These are phyloP conservation scores for Galeopterus variegatus DNA, from an alignment of 2,113 vertebrate genomes.

Conservation along the genomic window DNA sequence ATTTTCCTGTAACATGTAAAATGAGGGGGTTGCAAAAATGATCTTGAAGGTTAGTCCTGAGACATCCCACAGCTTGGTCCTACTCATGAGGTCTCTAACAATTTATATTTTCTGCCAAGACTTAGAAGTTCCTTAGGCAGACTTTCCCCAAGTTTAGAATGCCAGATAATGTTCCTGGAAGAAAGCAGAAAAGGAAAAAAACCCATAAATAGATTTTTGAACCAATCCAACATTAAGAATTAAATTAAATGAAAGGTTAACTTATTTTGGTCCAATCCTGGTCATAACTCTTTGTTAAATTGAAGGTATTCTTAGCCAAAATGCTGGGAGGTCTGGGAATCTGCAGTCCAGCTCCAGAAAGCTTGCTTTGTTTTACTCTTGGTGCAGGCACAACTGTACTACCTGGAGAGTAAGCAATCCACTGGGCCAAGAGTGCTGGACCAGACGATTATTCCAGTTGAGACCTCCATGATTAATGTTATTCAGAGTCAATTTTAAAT, in stretches of 20 bases:
- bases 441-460: neutral
- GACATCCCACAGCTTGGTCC: constrained; percentile 78
- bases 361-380: constrained; percentile 15
- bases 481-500: neutral
- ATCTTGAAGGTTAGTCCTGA: constrained; percentile 76
- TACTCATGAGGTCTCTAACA: constrained; percentile 76
- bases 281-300: constrained; percentile 78
- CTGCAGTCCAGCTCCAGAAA: constrained; percentile 55
- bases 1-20: constrained; percentile 60
- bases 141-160: constrained; percentile 76
- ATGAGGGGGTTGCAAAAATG: constrained; percentile 73
- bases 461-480: neutral
- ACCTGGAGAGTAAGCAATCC: constrained; percentile 25
- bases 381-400: neutral
- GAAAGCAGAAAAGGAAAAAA: constrained; percentile 72
- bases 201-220: constrained; percentile 78
- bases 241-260: constrained; percentile 77
- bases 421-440: neutral
- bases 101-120: constrained; percentile 77
- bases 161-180: constrained; percentile 82
- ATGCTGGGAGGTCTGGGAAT: constrained; percentile 75
- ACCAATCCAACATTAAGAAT: constrained; percentile 75
- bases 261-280: constrained; percentile 67
- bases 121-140: constrained; percentile 78
- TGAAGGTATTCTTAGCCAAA: constrained; percentile 67